phyloP scores from a whole-genome alignment of 2,888 invertebrate species.

The Clistopyga incitator region DNA sequence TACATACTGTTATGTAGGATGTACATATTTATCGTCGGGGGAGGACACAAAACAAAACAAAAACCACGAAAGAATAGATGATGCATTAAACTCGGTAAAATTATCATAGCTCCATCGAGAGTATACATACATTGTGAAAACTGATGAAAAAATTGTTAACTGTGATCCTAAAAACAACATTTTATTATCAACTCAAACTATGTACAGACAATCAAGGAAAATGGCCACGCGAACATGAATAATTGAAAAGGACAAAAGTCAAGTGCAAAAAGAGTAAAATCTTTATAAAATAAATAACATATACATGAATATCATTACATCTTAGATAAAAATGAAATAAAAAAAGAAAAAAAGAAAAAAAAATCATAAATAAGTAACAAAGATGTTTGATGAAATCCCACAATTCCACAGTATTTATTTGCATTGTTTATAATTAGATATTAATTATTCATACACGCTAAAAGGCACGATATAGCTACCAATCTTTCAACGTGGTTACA shows the following conservation, averaged over 20 bases:
- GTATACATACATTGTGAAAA: neutral
- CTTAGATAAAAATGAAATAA: conserved; percentile 74
- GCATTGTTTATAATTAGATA: conserved; percentile 75
- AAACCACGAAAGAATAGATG: neutral
- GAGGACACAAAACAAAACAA: too few species aligned
- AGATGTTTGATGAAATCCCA: conserved; percentile 78
- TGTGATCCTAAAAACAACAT: conserved; percentile 31
- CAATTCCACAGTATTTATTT: conserved; percentile 81
- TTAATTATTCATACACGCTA: conserved; percentile 80
- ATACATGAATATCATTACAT: conserved; percentile 81
- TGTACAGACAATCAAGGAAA: conserved; percentile 38
- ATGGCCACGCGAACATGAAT: conserved; percentile 21
- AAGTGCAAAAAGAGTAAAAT: conserved; percentile 79
- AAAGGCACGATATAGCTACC: conserved; percentile 84
- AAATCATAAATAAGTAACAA: conserved; percentile 80
- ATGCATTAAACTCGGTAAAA: neutral
- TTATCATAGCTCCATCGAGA: neutral
- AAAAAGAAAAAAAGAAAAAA: conserved; percentile 40
- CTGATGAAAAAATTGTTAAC: neutral
- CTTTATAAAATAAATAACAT: conserved; percentile 83
- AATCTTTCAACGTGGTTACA: conserved; percentile 83
- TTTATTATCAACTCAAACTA: conserved; percentile 44
- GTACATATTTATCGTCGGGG: conserved; percentile 16
- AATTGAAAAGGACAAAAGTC: conserved; percentile 46
- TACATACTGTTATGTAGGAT: conserved; percentile 2